phyloP scores from a whole-genome alignment of 1,140 invertebrate genomes.

The Drusus annulatus region DNA sequence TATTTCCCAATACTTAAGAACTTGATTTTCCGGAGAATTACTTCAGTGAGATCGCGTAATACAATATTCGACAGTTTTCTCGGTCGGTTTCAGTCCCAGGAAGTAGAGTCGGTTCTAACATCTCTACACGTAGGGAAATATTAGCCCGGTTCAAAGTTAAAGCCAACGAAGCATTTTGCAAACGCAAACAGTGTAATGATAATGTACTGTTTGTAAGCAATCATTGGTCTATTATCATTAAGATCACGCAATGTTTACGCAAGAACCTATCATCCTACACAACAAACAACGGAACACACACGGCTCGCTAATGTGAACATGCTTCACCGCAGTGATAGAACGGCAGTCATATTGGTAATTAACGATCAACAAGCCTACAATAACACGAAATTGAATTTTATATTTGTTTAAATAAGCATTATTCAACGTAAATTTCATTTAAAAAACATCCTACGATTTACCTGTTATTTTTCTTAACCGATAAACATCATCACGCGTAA shows the following conservation, averaged over 20 bases:
- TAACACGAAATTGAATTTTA: too few species aligned
- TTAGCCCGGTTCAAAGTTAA: neutral
- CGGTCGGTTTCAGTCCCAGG: too few species aligned
- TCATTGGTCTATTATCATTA: slow-evolving; percentile 24
- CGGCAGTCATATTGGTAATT: neutral
- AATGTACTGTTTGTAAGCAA: slow-evolving; percentile 23
- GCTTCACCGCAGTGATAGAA: neutral
- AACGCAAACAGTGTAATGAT: slow-evolving; percentile 15
- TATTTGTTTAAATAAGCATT: too few species aligned
- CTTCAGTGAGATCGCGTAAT: too few species aligned
- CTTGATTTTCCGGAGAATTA: too few species aligned
- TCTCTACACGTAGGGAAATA: neutral
- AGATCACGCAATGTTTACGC: slow-evolving; percentile 13
- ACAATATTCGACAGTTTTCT: too few species aligned
- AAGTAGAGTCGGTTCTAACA: too few species aligned
- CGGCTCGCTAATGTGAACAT: neutral
- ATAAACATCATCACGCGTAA: too few species aligned
- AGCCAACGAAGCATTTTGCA: slow-evolving; percentile 5
- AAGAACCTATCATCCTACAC: neutral
- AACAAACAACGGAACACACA: slow-evolving; percentile 1
- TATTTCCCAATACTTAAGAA: too few species aligned
- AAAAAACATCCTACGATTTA: too few species aligned
- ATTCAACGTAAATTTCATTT: too few species aligned
- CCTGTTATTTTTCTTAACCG: too few species aligned
- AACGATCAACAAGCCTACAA: neutral